These are phyloP conservation scores for Sorex maritimensis DNA, from an alignment of 2,797 vertebrate genomes.

Conservation along the genomic window DNA sequence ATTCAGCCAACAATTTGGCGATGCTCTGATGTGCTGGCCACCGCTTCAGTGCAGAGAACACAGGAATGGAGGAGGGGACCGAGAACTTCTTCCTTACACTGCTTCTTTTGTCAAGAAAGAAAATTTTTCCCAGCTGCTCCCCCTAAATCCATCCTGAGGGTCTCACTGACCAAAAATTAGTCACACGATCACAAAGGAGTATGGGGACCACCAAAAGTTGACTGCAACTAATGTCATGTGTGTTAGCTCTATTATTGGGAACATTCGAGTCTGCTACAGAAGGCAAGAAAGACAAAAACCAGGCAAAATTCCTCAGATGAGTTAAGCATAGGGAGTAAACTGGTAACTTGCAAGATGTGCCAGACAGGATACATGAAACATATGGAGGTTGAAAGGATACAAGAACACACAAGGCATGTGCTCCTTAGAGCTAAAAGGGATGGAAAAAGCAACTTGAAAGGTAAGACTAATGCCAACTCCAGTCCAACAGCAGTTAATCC, in stretches of 20 bases:
- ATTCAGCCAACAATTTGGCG: background rate
- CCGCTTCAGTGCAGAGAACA: background rate
- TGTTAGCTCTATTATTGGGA: background rate
- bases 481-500: background rate
- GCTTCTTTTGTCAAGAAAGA: background rate
- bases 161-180: background rate
- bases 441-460: background rate
- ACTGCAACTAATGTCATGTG: background rate
- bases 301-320: constrained; percentile 13
- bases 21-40: background rate
- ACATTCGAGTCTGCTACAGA: constrained; percentile 34
- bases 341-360: constrained; percentile 40
- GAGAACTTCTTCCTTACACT: background rate
- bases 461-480: background rate
- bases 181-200: background rate
- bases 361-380: constrained; percentile 56
- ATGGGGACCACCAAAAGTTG: background rate
- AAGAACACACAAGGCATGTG: background rate
- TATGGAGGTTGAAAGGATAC: background rate
- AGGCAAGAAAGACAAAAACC: constrained; percentile 52
- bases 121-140: constrained; percentile 9
- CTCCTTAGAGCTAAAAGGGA: background rate
- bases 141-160: background rate
- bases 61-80: background rate
- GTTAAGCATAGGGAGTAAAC: constrained; percentile 32